Evolutionary conservation across 1,140 invertebrate species (phyloP), one percentile per base, ranked within the genome.

Genomic region (Heliothis virescens): DNA sequence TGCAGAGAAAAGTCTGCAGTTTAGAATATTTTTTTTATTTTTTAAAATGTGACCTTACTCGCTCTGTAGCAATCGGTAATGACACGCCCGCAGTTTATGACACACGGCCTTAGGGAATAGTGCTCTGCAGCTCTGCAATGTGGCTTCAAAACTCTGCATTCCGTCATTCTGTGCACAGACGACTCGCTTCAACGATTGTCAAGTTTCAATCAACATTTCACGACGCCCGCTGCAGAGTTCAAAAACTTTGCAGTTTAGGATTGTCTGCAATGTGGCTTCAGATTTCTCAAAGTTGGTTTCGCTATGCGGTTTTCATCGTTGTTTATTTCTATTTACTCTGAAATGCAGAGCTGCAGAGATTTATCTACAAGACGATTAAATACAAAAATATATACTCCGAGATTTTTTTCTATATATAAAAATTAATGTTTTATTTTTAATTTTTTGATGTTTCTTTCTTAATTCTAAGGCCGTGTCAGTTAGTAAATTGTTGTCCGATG

Each of bases 401-500:
- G 9, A 63, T 15, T 10, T 7, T 63, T 41, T n/a, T 15, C 29
- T 63, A 5, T 34, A 41, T 41, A 18, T 67, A 48, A 50, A 48
- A 67, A 67, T 67, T 48, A 60, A 21, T 67, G 18, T 67, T 67
- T 21, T 12, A 21, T 11, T 48, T 18, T 11, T 13, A 2, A 57
- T 67, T 53, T 69, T 77, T 69, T 83, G 65, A 75, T 59, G 75
- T 71, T 60, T 16, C 52, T 67, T 60, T 52, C 82, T 62, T 52
- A 50, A 78, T 21, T 57, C 63, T 78, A 69, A 78, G 75, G 75
- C 75, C 75, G 75, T 78, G 71, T 80, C 62, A 78, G 47, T 72
- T 62, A 47, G 48, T 34, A 57, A 59, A 80, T 65, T 47, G 4
- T 53, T 86, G 90, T 90, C 88, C 88, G 89, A 90, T 90, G 88